phyloP scores from a whole-genome alignment of 2,113 vertebrate genomes.

The Rhynchomys soricoides region DNA sequence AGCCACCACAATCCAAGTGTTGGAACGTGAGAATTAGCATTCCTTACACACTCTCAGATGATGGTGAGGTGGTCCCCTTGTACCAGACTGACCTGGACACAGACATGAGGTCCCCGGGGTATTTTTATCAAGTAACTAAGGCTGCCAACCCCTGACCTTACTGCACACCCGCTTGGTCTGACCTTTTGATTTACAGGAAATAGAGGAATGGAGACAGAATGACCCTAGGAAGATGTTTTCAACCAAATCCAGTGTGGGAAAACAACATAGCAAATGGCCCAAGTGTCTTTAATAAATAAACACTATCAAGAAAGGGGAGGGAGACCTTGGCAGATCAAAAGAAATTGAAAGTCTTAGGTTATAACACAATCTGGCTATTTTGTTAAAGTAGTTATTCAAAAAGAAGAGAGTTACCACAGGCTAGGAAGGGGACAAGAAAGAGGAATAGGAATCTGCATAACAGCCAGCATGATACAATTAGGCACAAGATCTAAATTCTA shows the following conservation, averaged over 20 bases:
- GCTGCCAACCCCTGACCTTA: neutral
- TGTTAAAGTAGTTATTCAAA: neutral
- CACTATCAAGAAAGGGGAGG: neutral
- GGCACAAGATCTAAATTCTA: neutral
- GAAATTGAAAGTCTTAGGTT: neutral
- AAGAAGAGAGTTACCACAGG: neutral
- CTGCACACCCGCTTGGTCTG: neutral
- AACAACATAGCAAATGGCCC: neutral
- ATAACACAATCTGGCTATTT: neutral
- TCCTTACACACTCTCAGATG: neutral
- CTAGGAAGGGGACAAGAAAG: neutral
- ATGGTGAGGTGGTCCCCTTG: neutral
- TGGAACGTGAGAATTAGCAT: neutral
- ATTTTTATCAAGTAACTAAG: neutral
- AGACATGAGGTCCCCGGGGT: neutral
- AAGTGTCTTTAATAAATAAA: constrained; percentile 8
- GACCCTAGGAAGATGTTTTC: neutral
- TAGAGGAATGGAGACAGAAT: neutral
- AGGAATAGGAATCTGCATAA: neutral
- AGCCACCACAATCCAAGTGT: neutral
- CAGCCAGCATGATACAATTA: neutral
- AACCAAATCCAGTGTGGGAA: neutral
- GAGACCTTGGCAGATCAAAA: neutral
- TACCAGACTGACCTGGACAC: neutral
- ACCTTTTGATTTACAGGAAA: neutral